Conservation (phyloP, 2,888 invertebrate genomes). For the Ramazzottius varieornatus region DNA sequence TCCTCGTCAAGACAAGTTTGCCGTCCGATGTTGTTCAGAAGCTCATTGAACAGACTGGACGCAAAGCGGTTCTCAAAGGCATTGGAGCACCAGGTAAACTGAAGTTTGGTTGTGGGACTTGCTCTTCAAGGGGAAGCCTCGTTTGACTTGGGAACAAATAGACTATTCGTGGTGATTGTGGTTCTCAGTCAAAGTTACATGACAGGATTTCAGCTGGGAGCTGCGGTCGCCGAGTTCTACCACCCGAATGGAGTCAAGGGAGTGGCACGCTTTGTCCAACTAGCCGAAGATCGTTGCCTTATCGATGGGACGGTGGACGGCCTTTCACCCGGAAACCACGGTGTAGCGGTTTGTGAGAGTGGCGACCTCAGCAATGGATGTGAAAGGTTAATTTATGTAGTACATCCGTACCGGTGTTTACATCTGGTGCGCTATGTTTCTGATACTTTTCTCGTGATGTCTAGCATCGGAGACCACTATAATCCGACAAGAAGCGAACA, state of each 20-base stretch:
- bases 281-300: constrained; percentile 32
- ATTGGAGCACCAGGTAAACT: constrained; percentile 36
- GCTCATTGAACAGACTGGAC: constrained; percentile 34
- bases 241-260: constrained; percentile 32
- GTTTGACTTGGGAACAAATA: too few relatives aligned
- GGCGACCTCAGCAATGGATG: constrained; percentile 43
- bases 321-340: constrained; percentile 34
- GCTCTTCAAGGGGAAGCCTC: too few relatives aligned
- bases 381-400: constrained; percentile 24
- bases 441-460: constrained; percentile 8
- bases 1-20: constrained; percentile 38
- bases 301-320: constrained; percentile 65
- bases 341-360: constrained; percentile 38
- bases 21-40: constrained; percentile 33
- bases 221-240: constrained; percentile 45
- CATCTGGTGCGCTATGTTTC: not conserved
- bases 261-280: constrained; percentile 46
- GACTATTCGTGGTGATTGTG: constrained; percentile 5
- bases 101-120: not conserved
- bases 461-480: constrained; percentile 35
- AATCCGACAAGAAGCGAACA: constrained; percentile 30
- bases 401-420: not conserved
- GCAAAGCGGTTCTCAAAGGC: constrained; percentile 47
- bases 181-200: not conserved
- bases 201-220: constrained; percentile 14